phyloP scores from a whole-genome alignment of 2,888 invertebrate genomes.

The Hyppa rectilinea region DNA sequence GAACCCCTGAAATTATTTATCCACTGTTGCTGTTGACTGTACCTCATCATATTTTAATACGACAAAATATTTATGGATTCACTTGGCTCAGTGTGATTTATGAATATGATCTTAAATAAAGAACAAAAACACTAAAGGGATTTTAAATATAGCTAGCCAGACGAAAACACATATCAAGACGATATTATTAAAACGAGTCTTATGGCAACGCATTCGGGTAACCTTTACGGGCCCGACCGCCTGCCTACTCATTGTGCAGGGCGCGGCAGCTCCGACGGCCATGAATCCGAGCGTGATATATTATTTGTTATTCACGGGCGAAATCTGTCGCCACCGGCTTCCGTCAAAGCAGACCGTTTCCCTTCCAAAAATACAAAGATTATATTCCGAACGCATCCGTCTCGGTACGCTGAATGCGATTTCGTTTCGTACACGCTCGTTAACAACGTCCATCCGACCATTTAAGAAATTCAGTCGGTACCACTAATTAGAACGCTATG shows the following conservation, averaged over 20 bases:
- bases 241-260: conserved; percentile 71
- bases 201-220: conserved; percentile 76
- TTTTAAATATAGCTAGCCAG: conserved; percentile 33
- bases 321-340: conserved; percentile 82
- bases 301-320: conserved; percentile 81
- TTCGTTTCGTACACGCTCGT: conserved; percentile 76
- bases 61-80: conserved; percentile 25
- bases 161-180: conserved; percentile 41
- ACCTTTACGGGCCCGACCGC: conserved; percentile 79
- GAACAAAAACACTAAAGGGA: conserved; percentile 33
- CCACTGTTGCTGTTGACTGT: conserved; percentile 15
- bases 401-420: conserved; percentile 76
- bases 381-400: conserved; percentile 82
- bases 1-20: background rate
- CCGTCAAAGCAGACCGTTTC: conserved; percentile 81
- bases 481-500: conserved; percentile 58
- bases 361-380: conserved; percentile 84
- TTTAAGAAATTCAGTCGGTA: conserved; percentile 63
- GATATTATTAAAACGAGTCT: conserved; percentile 71
- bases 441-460: conserved; percentile 69
- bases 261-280: conserved; percentile 75
- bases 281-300: conserved; percentile 80
- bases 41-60: conserved; percentile 37
- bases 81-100: conserved; percentile 33
- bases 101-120: conserved; percentile 27